Percentiles rank a stretch among this genome's conserved stretches.
These are phyloP conservation scores for Cordilura impudica DNA, from an alignment of 2,888 invertebrate genomes.

Conservation along the genomic window DNA sequence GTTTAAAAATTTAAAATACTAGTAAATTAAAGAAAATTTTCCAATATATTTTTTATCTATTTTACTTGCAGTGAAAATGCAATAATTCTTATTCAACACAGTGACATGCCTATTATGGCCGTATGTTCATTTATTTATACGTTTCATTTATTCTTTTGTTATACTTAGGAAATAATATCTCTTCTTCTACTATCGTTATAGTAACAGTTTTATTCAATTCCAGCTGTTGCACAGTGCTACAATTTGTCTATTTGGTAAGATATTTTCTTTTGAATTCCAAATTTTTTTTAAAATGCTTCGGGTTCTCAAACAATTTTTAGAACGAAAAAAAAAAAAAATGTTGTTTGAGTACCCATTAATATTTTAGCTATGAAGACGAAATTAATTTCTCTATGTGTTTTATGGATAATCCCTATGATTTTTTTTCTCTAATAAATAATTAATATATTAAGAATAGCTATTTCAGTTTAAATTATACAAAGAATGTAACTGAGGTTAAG, in stretches of 20 bases:
- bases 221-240: constrained; percentile 18
- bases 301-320: no score
- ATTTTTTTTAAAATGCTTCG: no score
- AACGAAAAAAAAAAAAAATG: no score
- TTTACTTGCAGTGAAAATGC: constrained; percentile 20
- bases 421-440: no score
- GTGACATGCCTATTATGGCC: constrained; percentile 58
- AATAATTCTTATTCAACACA: constrained; percentile 51
- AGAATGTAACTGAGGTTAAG: no score
- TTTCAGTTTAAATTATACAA: no score
- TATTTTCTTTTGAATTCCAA: not conserved
- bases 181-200: constrained; percentile 22
- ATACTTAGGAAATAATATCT: constrained; percentile 41
- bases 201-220: constrained; percentile 39
- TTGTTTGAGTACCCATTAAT: no score
- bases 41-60: not conserved
- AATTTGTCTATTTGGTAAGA: not conserved
- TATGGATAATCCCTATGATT: no score
- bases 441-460: no score
- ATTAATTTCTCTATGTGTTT: no score
- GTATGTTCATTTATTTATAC: constrained; percentile 51
- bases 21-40: not conserved
- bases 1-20: no score
- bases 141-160: constrained; percentile 48
- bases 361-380: no score